Conservation (phyloP, 2,797 vertebrate genomes). For the Cryptoblepharus egeriae region DNA sequence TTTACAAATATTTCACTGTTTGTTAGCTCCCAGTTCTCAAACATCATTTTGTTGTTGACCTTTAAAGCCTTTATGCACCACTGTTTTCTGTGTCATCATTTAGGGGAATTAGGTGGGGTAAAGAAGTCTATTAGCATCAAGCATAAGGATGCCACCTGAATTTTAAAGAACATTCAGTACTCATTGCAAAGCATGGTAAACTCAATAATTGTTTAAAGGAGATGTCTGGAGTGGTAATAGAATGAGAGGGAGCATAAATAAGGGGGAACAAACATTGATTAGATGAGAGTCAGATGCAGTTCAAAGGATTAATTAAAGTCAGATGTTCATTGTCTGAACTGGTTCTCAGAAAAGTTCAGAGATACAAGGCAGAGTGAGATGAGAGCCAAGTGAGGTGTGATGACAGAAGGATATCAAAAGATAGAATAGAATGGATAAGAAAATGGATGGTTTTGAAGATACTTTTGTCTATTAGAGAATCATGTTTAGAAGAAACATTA, state of each 20-base stretch:
- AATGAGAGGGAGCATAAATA: conserved; percentile 37
- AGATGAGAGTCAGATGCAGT: conserved; percentile 25
- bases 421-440: too few species aligned
- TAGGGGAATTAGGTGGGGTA: neutral
- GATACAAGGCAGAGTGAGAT: neutral
- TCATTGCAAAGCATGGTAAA: neutral
- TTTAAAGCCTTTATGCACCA: neutral
- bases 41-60: neutral
- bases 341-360: neutral
- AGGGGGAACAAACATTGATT: conserved; percentile 9
- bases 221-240: conserved; percentile 11
- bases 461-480: too few species aligned
- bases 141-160: neutral
- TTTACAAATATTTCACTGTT: neutral
- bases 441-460: too few species aligned
- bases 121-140: neutral
- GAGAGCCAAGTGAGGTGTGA: neutral
- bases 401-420: neutral
- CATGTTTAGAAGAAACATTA: too few species aligned
- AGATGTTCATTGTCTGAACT: conserved; percentile 18
- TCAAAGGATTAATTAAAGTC: conserved; percentile 26
- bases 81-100: conserved; percentile 10
- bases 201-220: neutral
- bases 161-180: conserved; percentile 1
- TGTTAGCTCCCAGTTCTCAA: neutral